phyloP scores from a whole-genome alignment of 2,797 vertebrate genomes.

The Enteromius afrohamiltoni region DNA sequence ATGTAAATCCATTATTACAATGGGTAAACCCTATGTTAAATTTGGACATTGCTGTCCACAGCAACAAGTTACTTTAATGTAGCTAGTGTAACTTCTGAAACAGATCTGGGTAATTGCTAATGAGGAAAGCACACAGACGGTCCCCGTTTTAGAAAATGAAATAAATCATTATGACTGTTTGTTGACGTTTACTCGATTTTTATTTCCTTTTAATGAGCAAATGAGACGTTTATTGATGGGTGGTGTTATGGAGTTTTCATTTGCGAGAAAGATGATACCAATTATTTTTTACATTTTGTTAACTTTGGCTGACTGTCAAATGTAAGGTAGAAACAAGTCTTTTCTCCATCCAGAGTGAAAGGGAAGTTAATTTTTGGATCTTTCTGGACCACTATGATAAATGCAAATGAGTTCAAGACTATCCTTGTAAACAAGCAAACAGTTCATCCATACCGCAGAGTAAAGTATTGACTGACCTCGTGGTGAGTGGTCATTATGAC shows the following conservation, averaged over 20 bases:
- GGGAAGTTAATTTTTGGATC: background rate
- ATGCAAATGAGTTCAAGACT: background rate
- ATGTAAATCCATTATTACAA: background rate
- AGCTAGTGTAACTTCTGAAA: conserved; percentile 14
- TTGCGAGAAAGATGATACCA: conserved; percentile 25
- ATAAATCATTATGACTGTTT: conserved; percentile 24
- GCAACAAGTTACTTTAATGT: conserved; percentile 11
- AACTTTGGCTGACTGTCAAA: conserved; percentile 11
- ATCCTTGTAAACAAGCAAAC: background rate
- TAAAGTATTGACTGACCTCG: conserved; percentile 24
- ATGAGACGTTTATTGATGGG: conserved; percentile 13
- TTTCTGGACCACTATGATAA: background rate
- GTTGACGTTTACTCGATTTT: conserved; percentile 1
- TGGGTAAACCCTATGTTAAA: background rate
- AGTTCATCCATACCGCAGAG: background rate
- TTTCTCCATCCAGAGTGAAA: background rate
- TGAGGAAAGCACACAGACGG: background rate
- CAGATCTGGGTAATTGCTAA: background rate
- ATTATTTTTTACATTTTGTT: conserved; percentile 12
- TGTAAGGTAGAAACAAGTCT: background rate
- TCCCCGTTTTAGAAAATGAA: background rate
- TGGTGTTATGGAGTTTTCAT: conserved; percentile 24
- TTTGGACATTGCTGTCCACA: background rate
- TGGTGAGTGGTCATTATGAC: conserved; percentile 2
- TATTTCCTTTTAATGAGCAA: conserved; percentile 21